Base-by-base conservation (phyloP, 2,888 invertebrate genomes). In the Lypha dubia region DNA sequence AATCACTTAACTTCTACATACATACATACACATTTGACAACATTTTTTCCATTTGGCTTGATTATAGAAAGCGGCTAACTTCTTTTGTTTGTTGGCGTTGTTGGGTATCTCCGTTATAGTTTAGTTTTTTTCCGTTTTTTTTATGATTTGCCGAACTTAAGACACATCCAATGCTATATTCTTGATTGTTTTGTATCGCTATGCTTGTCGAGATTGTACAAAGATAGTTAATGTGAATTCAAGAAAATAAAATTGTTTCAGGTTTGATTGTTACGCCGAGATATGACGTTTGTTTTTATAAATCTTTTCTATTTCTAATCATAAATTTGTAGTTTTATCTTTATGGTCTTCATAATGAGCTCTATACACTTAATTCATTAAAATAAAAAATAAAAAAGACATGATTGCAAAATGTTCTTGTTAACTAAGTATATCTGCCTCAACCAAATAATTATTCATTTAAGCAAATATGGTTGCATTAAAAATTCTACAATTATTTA, bases 1-100 rank as follows among this genome's bases (percentile, higher is more conserved):
- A 84, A 84, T 76, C 84, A 81, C 68, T 84, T 81, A 77, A 63
- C 73, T 76, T n/a, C n/a, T n/a, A n/a, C n/a, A n/a, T n/a, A n/a
- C n/a, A n/a, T n/a, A n/a, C n/a, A n/a, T 68, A 67, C 62, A 56
- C 63, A 80, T 65, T 75, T 75, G 75, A 83, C 70, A 80, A 62
- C 76, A 41, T 62, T 17, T 28, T 44, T 22, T 77, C 38, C 7
- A 11, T 35, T 65, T 17, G 51, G n/a, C 51, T 62, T 62, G 77
- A 63, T 79, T 71, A 80, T 41, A 73, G 76, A 77, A 81, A 68
- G 80, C 84, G 84, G 84, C 63, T 58, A 81, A 63, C 56, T 67
- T 63, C 68, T 74, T 73, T 84, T 77, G 51, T 67, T 20, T 20
- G 6, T 49, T 65, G 32, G 35, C 11, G 11, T 35, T 67, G 51